Evolutionary conservation across 1,140 invertebrate species (phyloP).

Genomic region (Drosophila varians): DNA sequence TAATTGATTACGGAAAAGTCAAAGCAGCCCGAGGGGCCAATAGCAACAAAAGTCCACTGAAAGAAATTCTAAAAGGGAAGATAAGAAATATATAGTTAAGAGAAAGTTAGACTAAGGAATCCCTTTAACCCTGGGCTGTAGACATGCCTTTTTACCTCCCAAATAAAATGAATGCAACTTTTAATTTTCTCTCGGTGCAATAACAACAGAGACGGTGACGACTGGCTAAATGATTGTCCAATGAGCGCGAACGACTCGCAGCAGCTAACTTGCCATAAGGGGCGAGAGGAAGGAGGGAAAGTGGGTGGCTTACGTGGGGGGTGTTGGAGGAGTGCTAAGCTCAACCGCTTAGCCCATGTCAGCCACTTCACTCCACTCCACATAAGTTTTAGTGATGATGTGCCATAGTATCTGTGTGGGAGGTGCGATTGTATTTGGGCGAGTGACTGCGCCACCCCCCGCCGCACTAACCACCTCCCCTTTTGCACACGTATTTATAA

Average conservation of each 20-base stretch:
- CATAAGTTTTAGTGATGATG: constrained; percentile 61
- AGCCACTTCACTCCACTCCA: constrained; percentile 26
- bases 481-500: constrained; percentile 54
- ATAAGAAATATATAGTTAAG: too few relatives aligned
- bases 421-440: constrained; percentile 11
- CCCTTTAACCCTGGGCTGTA: too few relatives aligned
- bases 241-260: constrained; percentile 63
- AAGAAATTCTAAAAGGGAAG: constrained; percentile 13
- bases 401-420: constrained; percentile 15
- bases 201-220: constrained; percentile 24
- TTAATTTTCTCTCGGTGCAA: constrained; percentile 1
- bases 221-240: constrained; percentile 77
- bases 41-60: constrained; percentile 21
- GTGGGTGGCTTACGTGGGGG: constrained; percentile 5
- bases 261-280: constrained; percentile 9
- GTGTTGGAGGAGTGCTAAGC: constrained; percentile 39
- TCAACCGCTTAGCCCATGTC: constrained; percentile 62
- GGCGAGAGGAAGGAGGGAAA: background rate
- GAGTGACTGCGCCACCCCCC: too few relatives aligned
- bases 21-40: constrained; percentile 49
- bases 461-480: background rate
- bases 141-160: background rate
- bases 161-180: too few relatives aligned
- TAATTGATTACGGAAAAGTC: constrained; percentile 73
- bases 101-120: too few relatives aligned